phyloP scores from a whole-genome alignment of 2,888 invertebrate species.

The Volucella inanis region DNA sequence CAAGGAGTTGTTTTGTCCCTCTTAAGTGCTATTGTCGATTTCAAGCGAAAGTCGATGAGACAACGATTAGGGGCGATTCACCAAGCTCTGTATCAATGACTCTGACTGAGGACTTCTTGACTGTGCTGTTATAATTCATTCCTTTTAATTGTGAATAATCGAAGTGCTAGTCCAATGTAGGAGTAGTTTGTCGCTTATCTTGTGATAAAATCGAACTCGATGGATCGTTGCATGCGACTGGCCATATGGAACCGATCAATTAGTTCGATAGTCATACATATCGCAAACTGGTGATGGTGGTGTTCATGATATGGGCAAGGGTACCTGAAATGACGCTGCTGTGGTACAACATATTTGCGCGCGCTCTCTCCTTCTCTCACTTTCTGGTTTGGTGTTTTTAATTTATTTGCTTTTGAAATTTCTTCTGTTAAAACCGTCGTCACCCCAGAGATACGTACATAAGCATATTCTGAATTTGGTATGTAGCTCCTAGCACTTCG shows the following conservation, averaged over 20 bases:
- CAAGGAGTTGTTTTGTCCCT: background rate
- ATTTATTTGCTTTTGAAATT: constrained; percentile 64
- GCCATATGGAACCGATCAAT: constrained; percentile 83
- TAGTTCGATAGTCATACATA: constrained; percentile 78
- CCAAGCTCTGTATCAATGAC: constrained; percentile 20
- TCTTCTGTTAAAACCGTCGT: constrained; percentile 57
- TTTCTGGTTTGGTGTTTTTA: constrained; percentile 36
- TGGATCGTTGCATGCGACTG: constrained; percentile 78
- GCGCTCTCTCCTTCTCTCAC: constrained; percentile 10
- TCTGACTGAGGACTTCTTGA: constrained; percentile 20
- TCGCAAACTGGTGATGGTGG: constrained; percentile 50
- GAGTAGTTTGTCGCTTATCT: constrained; percentile 68
- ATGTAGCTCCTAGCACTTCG: too few species aligned
- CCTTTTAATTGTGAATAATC: constrained; percentile 67
- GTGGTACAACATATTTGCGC: constrained; percentile 32
- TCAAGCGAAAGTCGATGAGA: constrained; percentile 14
- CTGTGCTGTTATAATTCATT: constrained; percentile 40
- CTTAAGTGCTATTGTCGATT: constrained; percentile 22
- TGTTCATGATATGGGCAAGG: constrained; percentile 31
- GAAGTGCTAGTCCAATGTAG: constrained; percentile 40
- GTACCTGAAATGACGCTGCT: constrained; percentile 62
- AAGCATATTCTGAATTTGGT: constrained; percentile 14
- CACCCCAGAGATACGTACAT: constrained; percentile 3
- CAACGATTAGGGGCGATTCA: constrained; percentile 15
- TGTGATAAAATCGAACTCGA: constrained; percentile 71